These are phyloP conservation scores for Prunella strophiata DNA, from an alignment of 2,797 vertebrate species.

Conservation along the genomic window DNA sequence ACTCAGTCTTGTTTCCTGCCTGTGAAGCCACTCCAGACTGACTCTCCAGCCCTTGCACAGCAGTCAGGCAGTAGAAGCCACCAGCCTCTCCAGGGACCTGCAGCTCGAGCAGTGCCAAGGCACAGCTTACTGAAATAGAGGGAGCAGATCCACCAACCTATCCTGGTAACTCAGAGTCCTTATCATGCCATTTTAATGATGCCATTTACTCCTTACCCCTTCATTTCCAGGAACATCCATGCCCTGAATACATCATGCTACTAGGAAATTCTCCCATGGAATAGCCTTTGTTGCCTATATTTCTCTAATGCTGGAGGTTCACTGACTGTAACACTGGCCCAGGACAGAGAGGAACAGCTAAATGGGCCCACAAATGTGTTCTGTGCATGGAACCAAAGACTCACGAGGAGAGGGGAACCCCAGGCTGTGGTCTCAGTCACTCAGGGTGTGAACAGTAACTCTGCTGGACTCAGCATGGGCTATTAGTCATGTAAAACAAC, in stretches of 20 bases:
- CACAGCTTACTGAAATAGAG: neutral
- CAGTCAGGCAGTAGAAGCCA: neutral
- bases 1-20: neutral
- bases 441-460: neutral
- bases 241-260: neutral
- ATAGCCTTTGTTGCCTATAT: neutral
- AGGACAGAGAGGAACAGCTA: neutral
- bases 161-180: neutral
- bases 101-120: neutral
- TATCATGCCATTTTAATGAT: neutral
- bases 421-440: neutral
- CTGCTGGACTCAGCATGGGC: neutral
- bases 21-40: neutral
- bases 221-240: neutral
- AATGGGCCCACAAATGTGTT: neutral
- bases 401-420: neutral
- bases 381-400: neutral
- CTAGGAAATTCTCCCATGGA: neutral
- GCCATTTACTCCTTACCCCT: neutral
- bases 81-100: neutral
- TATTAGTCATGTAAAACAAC: conserved; percentile 4
- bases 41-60: neutral
- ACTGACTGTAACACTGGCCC: neutral
- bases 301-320: neutral
- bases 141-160: neutral